phyloP scores from a whole-genome alignment of 2,113 vertebrate species.

The Crotalus viridis region DNA sequence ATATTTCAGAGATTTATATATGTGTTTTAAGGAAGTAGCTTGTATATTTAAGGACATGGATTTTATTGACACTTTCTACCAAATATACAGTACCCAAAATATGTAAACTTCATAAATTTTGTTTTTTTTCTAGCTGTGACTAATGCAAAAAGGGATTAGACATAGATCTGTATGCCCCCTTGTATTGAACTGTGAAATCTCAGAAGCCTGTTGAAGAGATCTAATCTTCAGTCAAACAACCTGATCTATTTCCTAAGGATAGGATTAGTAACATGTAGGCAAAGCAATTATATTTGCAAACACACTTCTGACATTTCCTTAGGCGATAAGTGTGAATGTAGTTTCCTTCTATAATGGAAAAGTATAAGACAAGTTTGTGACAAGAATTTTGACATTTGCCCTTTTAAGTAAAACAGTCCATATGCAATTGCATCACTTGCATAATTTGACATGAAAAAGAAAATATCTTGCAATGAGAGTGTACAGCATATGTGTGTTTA shows the following conservation, averaged over 20 bases:
- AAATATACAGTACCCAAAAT: neutral
- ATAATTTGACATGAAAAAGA: constrained; percentile 33
- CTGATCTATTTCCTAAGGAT: constrained; percentile 25
- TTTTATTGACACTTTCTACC: constrained; percentile 15
- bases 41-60: constrained; percentile 20
- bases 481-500: neutral
- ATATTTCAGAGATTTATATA: neutral
- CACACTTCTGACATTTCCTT: constrained; percentile 29
- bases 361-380: constrained; percentile 31
- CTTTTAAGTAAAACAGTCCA: constrained; percentile 12
- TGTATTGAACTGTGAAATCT: constrained; percentile 10
- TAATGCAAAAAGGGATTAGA: constrained; percentile 22
- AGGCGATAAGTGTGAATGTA: constrained; percentile 13
- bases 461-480: rapidly evolving
- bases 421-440: constrained; percentile 13
- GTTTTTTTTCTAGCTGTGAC: constrained; percentile 30
- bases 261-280: constrained; percentile 43
- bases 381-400: constrained; percentile 24
- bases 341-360: constrained; percentile 47
- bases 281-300: constrained; percentile 41
- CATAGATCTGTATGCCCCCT: constrained; percentile 14
- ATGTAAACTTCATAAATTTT: neutral
- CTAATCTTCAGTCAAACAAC: constrained; percentile 20
- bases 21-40: neutral
- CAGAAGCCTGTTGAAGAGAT: constrained; percentile 31